Conservation (phyloP, 2,113 vertebrate species). For the Octodon degus region DNA sequence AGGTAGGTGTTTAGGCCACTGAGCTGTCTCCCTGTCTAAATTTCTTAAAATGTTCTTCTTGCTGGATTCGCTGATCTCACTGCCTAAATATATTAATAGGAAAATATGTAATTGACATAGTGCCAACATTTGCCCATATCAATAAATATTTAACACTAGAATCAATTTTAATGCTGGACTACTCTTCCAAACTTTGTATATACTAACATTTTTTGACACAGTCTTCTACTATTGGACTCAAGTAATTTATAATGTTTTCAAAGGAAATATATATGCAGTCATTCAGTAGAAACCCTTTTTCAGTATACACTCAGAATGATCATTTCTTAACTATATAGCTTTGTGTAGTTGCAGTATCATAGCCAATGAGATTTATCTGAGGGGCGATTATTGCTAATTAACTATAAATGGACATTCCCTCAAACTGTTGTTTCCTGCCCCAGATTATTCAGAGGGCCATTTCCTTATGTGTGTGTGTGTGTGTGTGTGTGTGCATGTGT, state of each 20-base stretch:
- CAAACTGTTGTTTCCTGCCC: background rate
- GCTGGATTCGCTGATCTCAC: background rate
- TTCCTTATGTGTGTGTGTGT: background rate
- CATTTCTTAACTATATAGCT: background rate
- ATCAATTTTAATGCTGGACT: background rate
- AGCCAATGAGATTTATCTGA: no score
- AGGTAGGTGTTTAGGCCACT: no score
- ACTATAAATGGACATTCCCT: background rate
- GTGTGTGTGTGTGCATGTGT: background rate
- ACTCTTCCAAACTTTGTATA: background rate
- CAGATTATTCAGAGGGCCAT: background rate
- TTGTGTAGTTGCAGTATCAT: no score
- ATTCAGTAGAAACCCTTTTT: background rate
- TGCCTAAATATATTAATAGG: background rate
- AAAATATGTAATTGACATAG: background rate
- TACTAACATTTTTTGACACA: background rate
- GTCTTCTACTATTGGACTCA: background rate
- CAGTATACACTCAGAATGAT: background rate
- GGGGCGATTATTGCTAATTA: background rate
- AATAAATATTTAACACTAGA: background rate
- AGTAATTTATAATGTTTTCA: background rate
- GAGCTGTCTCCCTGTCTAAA: background rate
- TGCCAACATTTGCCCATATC: background rate
- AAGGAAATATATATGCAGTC: background rate
- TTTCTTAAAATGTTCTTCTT: background rate